Conservation (phyloP, 2,113 vertebrate genomes). For the Eira barbara region DNA sequence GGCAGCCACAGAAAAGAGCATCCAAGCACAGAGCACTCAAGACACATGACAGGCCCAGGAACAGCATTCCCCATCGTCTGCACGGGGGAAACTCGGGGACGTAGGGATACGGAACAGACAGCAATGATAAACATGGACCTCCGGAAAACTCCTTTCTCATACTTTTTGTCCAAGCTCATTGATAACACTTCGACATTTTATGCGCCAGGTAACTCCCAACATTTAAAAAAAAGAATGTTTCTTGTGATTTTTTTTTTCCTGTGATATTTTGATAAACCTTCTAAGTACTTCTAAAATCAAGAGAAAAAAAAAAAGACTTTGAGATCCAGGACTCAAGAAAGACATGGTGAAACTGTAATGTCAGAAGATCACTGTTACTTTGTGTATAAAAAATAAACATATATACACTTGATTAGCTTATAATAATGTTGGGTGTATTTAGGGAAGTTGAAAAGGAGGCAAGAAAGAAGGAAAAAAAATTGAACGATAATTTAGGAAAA, state of each 20-base stretch:
- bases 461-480: background rate
- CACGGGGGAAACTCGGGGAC: background rate
- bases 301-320: background rate
- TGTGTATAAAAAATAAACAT: background rate
- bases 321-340: background rate
- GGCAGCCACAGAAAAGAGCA: background rate
- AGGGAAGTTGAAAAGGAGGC: background rate
- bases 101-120: background rate
- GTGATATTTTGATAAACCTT: background rate
- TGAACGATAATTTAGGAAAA: background rate
- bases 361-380: background rate
- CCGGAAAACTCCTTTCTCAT: background rate
- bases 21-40: background rate
- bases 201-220: background rate
- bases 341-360: background rate
- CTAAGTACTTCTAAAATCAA: background rate
- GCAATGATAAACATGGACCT: background rate
- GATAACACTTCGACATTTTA: background rate
- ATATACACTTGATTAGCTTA: background rate
- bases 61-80: background rate
- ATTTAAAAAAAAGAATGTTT: background rate
- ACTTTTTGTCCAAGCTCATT: background rate
- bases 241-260: background rate
- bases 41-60: background rate
- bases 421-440: background rate